Evolutionary conservation across 2,797 vertebrate genomes (phyloP), one percentile per base, ranked within the genome.

Genomic region (Megaceryle alcyon): DNA sequence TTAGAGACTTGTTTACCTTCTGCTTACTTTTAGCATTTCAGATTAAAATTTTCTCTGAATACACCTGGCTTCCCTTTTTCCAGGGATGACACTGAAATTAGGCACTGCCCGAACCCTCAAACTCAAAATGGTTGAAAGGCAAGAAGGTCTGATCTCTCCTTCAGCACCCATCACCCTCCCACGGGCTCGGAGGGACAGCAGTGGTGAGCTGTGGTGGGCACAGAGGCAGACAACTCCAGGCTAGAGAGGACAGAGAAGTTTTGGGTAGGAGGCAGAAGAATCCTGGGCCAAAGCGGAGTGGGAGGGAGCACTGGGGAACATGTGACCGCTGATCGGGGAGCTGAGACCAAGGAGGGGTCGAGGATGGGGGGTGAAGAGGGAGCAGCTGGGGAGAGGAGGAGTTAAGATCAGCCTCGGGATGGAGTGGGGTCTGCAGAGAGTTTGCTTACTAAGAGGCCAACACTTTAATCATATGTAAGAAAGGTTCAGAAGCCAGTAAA

Each of bases 151-250:
- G 33, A 7, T 3, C 6, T 35, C 19, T 37, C 37, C 10, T 5
- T 1, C 19, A 22, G 25, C 71, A 68, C 1, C 60, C 20, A 0
- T 2, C 4, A 7, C 9, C 9, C 57, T 13, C 3, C 3, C 3
- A 0, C 1, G 22, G 37, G 16, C 41, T 65, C 0, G 0, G n/a
- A 65, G 77, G 77, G 33, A 19, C 7, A 10, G 37, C 51, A 18
- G 26, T 2, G 31, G 49, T 0, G 26, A 87, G 51, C 28, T 2
- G 8, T 4, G 31, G 49, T 41, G 59, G 23, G 53, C 68, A 26
- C 31, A 35, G 29, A 33, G 48, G 56, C 73, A 63, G n/a, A 31
- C 1, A 3, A 14, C 10, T 3, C 22, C 39, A 3, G 63, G 14
- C 3, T 1, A 6, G 20, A 18, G 37, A 33, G 25, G 59, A 46